Evolutionary conservation across 1,140 invertebrate species (phyloP).

Genomic region (Patella vulgata): DNA sequence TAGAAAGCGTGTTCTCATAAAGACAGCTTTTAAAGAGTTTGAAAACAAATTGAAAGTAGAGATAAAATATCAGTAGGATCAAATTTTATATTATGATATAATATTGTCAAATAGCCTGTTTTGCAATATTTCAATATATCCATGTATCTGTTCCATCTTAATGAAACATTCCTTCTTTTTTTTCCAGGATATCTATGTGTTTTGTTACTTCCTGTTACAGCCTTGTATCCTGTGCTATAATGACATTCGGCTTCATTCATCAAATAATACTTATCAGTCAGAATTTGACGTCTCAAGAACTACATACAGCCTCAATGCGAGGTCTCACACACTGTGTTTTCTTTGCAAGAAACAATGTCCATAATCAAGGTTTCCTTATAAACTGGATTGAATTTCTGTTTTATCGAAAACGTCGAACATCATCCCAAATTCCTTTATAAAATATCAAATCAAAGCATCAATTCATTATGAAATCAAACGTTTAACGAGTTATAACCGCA

Average conservation of each 20-base stretch:
- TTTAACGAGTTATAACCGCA: too few relatives aligned
- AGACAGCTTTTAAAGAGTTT: too few relatives aligned
- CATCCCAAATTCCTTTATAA: conserved; percentile 27
- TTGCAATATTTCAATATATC: too few relatives aligned
- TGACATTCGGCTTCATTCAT: conserved; percentile 45
- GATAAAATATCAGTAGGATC: too few relatives aligned
- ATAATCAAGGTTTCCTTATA: conserved; percentile 49
- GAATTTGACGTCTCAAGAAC: conserved; percentile 58
- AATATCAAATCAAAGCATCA: too few relatives aligned
- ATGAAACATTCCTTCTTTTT: too few relatives aligned
- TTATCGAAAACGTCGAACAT: conserved; percentile 14
- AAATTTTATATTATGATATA: too few relatives aligned
- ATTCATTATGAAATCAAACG: too few relatives aligned
- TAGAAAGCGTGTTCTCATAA: too few relatives aligned
- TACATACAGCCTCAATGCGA: conserved; percentile 38
- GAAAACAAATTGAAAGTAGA: too few relatives aligned
- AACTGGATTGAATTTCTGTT: conserved; percentile 56
- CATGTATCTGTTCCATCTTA: too few relatives aligned
- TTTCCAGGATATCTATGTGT: conserved; percentile 40
- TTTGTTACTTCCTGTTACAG: conserved; percentile 52
- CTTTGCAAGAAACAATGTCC: conserved; percentile 42
- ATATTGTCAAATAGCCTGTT: too few relatives aligned
- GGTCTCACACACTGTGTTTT: conserved; percentile 27
- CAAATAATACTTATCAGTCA: conserved; percentile 59
- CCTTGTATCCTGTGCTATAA: conserved; percentile 26